Evolutionary conservation across 2,888 invertebrate genomes (phyloP).

Genomic region (Lottia gigantea): DNA sequence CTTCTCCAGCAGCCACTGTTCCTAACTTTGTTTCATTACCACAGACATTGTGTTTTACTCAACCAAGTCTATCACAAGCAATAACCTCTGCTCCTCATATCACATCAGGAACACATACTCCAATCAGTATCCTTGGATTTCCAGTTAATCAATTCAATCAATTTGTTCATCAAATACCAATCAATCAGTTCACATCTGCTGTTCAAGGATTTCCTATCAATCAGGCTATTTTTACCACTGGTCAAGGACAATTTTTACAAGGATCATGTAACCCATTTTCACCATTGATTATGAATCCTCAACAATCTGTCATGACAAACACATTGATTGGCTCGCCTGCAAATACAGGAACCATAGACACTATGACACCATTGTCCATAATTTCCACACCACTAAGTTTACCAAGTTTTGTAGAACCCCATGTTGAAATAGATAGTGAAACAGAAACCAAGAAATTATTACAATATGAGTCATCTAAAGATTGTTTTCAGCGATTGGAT

Average conservation of each 20-base stretch:
- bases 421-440: slow-evolving; percentile 9
- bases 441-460: slow-evolving; percentile 14
- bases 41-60: slow-evolving; percentile 3
- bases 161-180: slow-evolving; percentile 33
- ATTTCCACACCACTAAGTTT: slow-evolving; percentile 11
- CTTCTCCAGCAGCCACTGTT: too few species aligned
- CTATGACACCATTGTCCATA: slow-evolving; percentile 7
- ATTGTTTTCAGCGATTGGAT: background rate
- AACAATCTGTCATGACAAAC: slow-evolving; percentile 32
- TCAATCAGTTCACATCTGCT: slow-evolving; percentile 25
- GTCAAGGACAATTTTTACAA: slow-evolving; percentile 29
- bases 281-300: slow-evolving; percentile 34
- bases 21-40: background rate
- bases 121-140: slow-evolving; percentile 14
- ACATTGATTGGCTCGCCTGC: slow-evolving; percentile 27
- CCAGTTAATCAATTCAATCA: slow-evolving; percentile 22
- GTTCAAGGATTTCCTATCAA: slow-evolving; percentile 25
- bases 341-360: slow-evolving; percentile 14
- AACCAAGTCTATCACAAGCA: slow-evolving; percentile 4
- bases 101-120: background rate
- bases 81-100: background rate
- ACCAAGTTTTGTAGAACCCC: background rate
- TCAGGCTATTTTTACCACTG: slow-evolving; percentile 30
- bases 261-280: slow-evolving; percentile 32
- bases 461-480: background rate